Percentiles rank a stretch among this genome's conserved stretches.
Evolutionary conservation across 1,140 invertebrate genomes (phyloP).

Genomic region (Archegozetes longisetosus): DNA sequence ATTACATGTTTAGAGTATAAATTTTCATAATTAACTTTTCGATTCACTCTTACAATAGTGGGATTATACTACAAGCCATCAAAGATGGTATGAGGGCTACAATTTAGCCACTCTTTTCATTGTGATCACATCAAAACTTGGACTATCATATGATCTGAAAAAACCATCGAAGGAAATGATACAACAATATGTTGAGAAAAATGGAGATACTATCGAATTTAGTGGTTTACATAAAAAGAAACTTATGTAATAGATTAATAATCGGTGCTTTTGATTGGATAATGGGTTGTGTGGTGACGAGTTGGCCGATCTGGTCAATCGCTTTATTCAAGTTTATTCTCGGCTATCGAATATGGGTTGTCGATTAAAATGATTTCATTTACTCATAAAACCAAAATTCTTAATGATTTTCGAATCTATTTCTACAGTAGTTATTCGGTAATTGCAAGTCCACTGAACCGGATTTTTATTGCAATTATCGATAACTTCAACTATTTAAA

Average conservation of each 20-base stretch:
- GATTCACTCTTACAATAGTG: slow-evolving; percentile 47
- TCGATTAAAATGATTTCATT: not conserved
- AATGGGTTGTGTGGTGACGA: slow-evolving; percentile 1
- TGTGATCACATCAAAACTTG: slow-evolving; percentile 62
- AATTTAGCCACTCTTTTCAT: slow-evolving; percentile 74
- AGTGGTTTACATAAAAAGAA: not conserved
- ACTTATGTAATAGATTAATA: not conserved
- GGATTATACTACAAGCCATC: slow-evolving; percentile 57
- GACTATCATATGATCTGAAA: slow-evolving; percentile 74
- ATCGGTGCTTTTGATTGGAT: not conserved
- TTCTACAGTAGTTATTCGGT: too few species aligned
- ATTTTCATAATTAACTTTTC: not conserved
- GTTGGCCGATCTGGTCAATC: slow-evolving; percentile 8
- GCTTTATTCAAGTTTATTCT: slow-evolving; percentile 3
- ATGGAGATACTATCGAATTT: slow-evolving; percentile 39
- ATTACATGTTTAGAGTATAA: not conserved
- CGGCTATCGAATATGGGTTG: not conserved
- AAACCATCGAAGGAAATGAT: slow-evolving; percentile 53
- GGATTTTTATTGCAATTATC: too few species aligned
- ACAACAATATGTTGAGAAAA: slow-evolving; percentile 46
- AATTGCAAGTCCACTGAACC: too few species aligned
- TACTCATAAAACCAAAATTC: not conserved
- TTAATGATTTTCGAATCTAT: too few species aligned
- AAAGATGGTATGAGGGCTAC: slow-evolving; percentile 26
- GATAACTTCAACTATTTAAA: too few species aligned